A percentile compares a stretch with the other conserved stretches of the same genome.
phyloP scores from a whole-genome alignment of 2,797 vertebrate species.

The Meda fulgida region DNA sequence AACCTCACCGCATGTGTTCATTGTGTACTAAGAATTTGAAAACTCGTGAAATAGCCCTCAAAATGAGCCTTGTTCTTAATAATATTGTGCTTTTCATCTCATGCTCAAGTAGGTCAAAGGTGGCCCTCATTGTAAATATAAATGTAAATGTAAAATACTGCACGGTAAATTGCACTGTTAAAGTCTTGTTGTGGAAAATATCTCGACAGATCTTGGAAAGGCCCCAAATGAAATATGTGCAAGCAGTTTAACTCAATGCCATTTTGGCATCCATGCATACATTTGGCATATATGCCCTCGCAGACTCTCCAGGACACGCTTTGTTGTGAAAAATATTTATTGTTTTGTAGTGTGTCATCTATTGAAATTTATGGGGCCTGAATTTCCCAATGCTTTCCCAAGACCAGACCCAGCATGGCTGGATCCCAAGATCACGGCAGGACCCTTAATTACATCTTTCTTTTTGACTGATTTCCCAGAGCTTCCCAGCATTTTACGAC shows the following conservation, averaged over 20 bases:
- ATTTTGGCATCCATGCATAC: neutral
- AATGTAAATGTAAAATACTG: constrained; percentile 16
- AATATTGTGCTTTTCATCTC: neutral
- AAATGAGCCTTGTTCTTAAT: constrained; percentile 27
- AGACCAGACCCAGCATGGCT: constrained; percentile 45
- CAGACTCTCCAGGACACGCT: constrained; percentile 6
- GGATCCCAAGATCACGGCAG: constrained; percentile 40
- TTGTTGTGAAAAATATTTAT: constrained; percentile 47
- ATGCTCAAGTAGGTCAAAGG: constrained; percentile 11
- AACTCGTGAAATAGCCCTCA: constrained; percentile 10
- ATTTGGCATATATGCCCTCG: constrained; percentile 12
- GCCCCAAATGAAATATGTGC: constrained; percentile 28
- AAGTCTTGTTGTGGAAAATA: constrained; percentile 34
- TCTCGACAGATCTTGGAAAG: constrained; percentile 10
- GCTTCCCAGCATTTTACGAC: constrained; percentile 54
- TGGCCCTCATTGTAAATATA: neutral
- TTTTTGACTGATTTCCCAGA: constrained; percentile 59
- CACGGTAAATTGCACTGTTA: constrained; percentile 31
- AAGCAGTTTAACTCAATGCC: constrained; percentile 3
- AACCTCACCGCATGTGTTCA: neutral
- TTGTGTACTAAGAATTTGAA: neutral
- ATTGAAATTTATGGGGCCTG: constrained; percentile 38
- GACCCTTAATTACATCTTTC: constrained; percentile 52
- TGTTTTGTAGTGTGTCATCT: constrained; percentile 42
- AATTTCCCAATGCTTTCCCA: constrained; percentile 42